A percentile compares a stretch with the other conserved stretches of the same genome.
Conservation (phyloP, 2,888 invertebrate genomes). For the Stenotaenia linearis region DNA sequence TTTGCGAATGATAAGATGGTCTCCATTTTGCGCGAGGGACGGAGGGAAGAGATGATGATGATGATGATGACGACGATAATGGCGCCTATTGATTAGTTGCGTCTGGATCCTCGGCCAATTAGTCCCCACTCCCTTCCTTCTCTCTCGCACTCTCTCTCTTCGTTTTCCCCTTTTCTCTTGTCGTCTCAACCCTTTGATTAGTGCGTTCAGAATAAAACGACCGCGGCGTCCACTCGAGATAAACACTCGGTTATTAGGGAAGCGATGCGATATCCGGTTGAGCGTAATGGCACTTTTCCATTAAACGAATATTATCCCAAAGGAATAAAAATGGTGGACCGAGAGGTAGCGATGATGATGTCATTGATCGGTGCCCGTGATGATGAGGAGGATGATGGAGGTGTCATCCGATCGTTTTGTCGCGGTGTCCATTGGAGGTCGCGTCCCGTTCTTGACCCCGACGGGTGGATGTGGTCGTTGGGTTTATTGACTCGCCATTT, state of each 20-base stretch:
- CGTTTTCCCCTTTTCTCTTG: constrained; percentile 11
- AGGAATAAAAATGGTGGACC: constrained; percentile 17
- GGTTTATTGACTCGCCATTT: constrained; percentile 27
- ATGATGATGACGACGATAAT: neutral
- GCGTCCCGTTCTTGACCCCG: constrained; percentile 24
- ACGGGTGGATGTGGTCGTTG: constrained; percentile 24
- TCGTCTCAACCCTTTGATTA: constrained; percentile 26
- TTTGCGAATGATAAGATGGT: neutral
- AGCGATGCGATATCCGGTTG: constrained; percentile 23
- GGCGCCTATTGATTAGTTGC: constrained; percentile 24
- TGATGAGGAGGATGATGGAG: constrained; percentile 26
- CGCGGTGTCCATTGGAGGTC: constrained; percentile 24
- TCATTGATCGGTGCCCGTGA: constrained; percentile 13
- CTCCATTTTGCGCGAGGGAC: constrained; percentile 8
- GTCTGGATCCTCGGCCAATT: constrained; percentile 24
- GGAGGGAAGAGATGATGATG: neutral
- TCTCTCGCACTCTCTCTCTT: neutral
- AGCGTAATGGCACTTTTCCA: constrained; percentile 30
- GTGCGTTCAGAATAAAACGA: constrained; percentile 26
- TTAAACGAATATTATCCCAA: constrained; percentile 30
- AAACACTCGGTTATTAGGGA: constrained; percentile 22
- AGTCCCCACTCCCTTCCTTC: constrained; percentile 23
- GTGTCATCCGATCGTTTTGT: constrained; percentile 23
- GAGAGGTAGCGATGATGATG: constrained; percentile 1
- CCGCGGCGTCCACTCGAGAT: constrained; percentile 24